phyloP scores from a whole-genome alignment of 2,888 invertebrate genomes.

The Nebria salina region DNA sequence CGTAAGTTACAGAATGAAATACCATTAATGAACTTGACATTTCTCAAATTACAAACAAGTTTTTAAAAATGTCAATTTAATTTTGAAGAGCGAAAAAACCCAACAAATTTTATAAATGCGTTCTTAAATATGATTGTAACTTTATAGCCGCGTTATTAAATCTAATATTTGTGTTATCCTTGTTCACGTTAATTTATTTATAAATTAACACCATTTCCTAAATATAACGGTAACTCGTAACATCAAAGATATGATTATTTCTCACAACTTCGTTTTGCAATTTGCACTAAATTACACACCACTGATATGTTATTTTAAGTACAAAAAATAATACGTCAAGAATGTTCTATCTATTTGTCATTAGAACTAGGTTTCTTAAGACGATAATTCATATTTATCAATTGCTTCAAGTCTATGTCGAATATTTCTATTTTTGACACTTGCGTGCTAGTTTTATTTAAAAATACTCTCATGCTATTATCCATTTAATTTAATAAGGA shows the following conservation, averaged over 20 bases:
- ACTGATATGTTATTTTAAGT: not conserved
- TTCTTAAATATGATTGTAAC: too few species aligned
- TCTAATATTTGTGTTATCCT: too few species aligned
- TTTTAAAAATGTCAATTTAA: not conserved
- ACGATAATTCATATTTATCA: not conserved
- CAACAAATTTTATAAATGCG: not conserved
- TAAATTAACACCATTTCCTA: constrained; percentile 14
- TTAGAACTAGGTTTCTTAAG: not conserved
- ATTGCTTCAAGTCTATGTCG: not conserved
- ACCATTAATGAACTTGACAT: not conserved
- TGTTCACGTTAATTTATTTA: not conserved
- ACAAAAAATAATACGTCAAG: not conserved
- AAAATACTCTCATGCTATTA: not conserved
- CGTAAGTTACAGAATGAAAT: not conserved
- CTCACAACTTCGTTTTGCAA: not conserved
- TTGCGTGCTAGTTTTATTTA: not conserved
- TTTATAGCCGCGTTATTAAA: too few species aligned
- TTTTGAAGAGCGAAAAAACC: not conserved
- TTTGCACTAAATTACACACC: not conserved
- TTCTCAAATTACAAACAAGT: not conserved
- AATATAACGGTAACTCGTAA: not conserved
- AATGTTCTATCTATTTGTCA: not conserved
- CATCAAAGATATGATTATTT: not conserved
- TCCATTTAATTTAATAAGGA: not conserved
- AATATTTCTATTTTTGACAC: not conserved